Evolutionary conservation across 2,797 vertebrate genomes (phyloP).

Genomic region (Botia kubotai): DNA sequence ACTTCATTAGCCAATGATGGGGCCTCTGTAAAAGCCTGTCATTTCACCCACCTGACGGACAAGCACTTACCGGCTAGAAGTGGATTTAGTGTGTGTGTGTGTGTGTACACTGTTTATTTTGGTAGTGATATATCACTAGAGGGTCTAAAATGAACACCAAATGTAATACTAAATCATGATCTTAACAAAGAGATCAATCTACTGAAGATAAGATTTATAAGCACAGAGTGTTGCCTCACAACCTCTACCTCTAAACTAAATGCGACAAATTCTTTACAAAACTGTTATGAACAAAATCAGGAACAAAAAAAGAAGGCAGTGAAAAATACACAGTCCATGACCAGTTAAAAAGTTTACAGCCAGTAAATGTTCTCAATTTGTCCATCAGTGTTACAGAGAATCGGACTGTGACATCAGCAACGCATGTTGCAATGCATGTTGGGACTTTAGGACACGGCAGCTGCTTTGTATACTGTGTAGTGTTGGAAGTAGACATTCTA

Average conservation of each 20-base stretch:
- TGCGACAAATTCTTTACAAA: too few species aligned
- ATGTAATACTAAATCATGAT: slow-evolving; percentile 50
- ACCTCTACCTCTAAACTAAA: slow-evolving; percentile 82
- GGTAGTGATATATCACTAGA: background rate
- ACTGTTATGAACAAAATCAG: too few species aligned
- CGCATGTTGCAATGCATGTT: too few species aligned
- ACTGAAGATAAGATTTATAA: background rate
- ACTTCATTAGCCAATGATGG: slow-evolving; percentile 96
- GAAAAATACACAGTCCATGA: too few species aligned
- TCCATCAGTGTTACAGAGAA: too few species aligned
- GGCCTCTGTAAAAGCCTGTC: slow-evolving; percentile 90
- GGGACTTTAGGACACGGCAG: too few species aligned
- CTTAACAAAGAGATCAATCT: background rate
- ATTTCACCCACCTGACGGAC: slow-evolving; percentile 84
- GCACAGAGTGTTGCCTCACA: slow-evolving; percentile 72
- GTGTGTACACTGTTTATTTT: slow-evolving; percentile 73
- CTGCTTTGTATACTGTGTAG: too few species aligned
- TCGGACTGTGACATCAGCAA: too few species aligned
- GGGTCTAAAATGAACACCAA: slow-evolving; percentile 47
- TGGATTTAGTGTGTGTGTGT: slow-evolving; percentile 20
- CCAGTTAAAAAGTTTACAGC: too few species aligned
- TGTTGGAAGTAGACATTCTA: too few species aligned
- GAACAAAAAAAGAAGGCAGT: too few species aligned
- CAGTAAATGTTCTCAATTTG: too few species aligned
- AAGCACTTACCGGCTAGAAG: slow-evolving; percentile 66